These are phyloP conservation scores for Anser cygnoides DNA, from an alignment of 2,113 vertebrate species.

Conservation along the genomic window DNA sequence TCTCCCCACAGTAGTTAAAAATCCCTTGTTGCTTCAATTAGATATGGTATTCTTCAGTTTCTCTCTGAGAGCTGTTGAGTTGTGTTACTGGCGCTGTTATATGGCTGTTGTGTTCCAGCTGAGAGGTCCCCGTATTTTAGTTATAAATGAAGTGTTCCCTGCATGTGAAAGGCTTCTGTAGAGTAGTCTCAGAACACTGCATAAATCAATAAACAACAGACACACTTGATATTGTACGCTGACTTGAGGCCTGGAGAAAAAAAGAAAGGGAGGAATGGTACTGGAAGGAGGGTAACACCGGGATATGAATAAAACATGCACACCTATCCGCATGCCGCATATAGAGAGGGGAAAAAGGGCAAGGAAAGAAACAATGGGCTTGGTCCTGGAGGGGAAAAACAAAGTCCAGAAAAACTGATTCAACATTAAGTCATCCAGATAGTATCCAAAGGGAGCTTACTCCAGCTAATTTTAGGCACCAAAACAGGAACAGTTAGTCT, in stretches of 20 bases:
- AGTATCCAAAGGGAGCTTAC: background rate
- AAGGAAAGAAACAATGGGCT: background rate
- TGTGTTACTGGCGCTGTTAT: background rate
- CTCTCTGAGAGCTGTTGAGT: constrained; percentile 14
- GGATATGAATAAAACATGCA: background rate
- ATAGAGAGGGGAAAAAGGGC: background rate
- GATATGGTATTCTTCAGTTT: constrained; percentile 31
- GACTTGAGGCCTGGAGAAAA: constrained; percentile 18
- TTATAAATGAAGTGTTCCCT: constrained; percentile 64
- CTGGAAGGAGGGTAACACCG: background rate
- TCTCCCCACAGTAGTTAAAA: constrained; percentile 48
- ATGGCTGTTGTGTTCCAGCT: background rate
- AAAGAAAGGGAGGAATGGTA: background rate
- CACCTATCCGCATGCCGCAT: background rate
- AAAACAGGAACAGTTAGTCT: background rate
- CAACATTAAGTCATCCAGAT: background rate
- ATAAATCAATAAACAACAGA: constrained; percentile 60
- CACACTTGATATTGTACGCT: constrained; percentile 29
- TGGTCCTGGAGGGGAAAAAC: background rate
- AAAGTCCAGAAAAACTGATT: constrained; percentile 8
- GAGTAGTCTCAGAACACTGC: constrained; percentile 15
- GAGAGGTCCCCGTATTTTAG: constrained; percentile 47
- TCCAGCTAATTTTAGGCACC: background rate
- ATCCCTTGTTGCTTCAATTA: constrained; percentile 45
- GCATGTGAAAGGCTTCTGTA: constrained; percentile 41